phyloP scores from a whole-genome alignment of 2,888 invertebrate species.

The Sinohyriopsis cumingii region DNA sequence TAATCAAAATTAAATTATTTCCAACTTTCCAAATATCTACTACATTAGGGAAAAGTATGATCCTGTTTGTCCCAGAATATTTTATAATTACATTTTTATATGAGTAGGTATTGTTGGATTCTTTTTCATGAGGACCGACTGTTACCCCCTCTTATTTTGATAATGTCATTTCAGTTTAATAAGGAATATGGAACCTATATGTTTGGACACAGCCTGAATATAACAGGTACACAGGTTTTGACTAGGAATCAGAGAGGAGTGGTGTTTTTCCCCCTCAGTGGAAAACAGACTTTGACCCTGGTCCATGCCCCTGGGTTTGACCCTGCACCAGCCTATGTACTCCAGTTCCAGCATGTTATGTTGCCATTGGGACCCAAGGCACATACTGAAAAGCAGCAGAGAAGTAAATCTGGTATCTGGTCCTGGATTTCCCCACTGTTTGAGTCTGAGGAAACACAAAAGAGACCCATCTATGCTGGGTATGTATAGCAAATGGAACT shows the following conservation, averaged over 20 bases:
- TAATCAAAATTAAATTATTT: too few relatives aligned
- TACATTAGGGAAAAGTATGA: too few relatives aligned
- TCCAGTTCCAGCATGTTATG: constrained; percentile 25
- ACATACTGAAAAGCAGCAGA: not conserved
- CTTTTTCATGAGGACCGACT: too few relatives aligned
- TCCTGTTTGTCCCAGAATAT: too few relatives aligned
- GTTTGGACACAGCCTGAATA: constrained; percentile 23
- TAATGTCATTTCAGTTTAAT: constrained; percentile 20
- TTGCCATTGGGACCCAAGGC: not conserved
- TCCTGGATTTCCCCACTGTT: too few relatives aligned
- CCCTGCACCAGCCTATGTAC: constrained; percentile 4
- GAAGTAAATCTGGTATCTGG: too few relatives aligned
- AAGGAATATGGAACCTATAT: constrained; percentile 27
- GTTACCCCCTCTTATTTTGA: not conserved
- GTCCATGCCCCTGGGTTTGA: constrained; percentile 16
- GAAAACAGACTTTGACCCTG: constrained; percentile 24
- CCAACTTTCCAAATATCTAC: too few relatives aligned
- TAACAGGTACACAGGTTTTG: constrained; percentile 23
- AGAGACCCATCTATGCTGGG: too few relatives aligned
- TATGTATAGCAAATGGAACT: too few relatives aligned
- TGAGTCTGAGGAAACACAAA: too few relatives aligned
- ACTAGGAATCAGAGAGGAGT: constrained; percentile 16
- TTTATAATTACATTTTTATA: too few relatives aligned
- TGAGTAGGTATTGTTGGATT: too few relatives aligned
- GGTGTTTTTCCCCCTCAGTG: constrained; percentile 32